These are phyloP conservation scores for Thereva unica DNA, from an alignment of 2,888 invertebrate species.

Conservation along the genomic window DNA sequence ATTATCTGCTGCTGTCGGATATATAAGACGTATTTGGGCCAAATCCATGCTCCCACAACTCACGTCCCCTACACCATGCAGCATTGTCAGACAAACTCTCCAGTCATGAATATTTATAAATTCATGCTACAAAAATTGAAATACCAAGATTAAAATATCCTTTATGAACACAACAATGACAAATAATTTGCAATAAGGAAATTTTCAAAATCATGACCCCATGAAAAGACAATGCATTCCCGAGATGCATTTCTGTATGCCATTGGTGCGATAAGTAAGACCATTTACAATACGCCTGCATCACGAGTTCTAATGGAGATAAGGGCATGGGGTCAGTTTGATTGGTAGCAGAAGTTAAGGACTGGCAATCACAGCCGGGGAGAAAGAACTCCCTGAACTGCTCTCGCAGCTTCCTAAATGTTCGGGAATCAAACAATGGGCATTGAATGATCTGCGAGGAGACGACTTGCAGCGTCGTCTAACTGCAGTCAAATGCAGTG, in stretches of 20 bases:
- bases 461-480: conserved; percentile 9
- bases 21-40: too few species aligned
- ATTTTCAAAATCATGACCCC: conserved; percentile 28
- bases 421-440: conserved; percentile 29
- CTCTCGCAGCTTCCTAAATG: conserved; percentile 4
- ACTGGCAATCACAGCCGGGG: conserved; percentile 8
- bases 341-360: conserved; percentile 15
- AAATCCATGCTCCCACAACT: too few species aligned
- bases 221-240: conserved; percentile 21
- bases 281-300: conserved; percentile 59
- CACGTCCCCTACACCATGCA: too few species aligned
- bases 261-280: conserved; percentile 44
- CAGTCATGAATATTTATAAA: too few species aligned
- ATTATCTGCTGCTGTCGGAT: too few species aligned
- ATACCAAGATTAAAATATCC: too few species aligned
- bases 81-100: too few species aligned
- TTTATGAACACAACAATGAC: not conserved
- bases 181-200: conserved; percentile 30
- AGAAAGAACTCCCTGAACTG: not conserved
- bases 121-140: too few species aligned
- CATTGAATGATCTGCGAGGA: conserved; percentile 22
- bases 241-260: conserved; percentile 14
- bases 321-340: conserved; percentile 37
- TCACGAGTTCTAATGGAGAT: conserved; percentile 54
- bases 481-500: conserved; percentile 23